Conservation (phyloP, 2,888 invertebrate genomes). For the Lypha dubia region DNA sequence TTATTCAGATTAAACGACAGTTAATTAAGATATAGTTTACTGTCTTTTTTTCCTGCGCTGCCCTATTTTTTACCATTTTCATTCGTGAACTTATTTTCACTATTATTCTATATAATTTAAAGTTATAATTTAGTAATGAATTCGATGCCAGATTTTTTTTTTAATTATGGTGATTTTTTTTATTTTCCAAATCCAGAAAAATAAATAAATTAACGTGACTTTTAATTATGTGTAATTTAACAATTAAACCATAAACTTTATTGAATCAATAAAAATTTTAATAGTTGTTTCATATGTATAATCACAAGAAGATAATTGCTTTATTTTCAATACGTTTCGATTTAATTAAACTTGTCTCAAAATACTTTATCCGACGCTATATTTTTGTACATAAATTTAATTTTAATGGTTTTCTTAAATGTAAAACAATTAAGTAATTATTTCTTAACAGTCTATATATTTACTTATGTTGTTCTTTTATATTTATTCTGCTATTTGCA, state of each 20-base stretch:
- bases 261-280: constrained; percentile 10
- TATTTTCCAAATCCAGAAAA: no score
- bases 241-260: background rate
- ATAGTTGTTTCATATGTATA: background rate
- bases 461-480: background rate
- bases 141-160: no score
- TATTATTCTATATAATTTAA: no score
- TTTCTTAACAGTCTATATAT: constrained; percentile 4
- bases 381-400: background rate
- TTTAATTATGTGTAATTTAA: background rate
- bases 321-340: background rate
- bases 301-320: background rate
- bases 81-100: no score
- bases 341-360: background rate
- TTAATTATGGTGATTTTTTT: no score
- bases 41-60: no score
- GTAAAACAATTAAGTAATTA: constrained; percentile 38
- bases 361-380: background rate
- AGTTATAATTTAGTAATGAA: no score
- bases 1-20: no score
- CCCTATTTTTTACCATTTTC: no score
- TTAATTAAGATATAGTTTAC: no score
- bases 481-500: background rate
- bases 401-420: constrained; percentile 46
- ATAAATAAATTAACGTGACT: no score